A percentile compares a stretch with the other conserved stretches of the same genome.
Evolutionary conservation across 2,797 vertebrate genomes (phyloP).

Genomic region (Denticeps clupeoides): DNA sequence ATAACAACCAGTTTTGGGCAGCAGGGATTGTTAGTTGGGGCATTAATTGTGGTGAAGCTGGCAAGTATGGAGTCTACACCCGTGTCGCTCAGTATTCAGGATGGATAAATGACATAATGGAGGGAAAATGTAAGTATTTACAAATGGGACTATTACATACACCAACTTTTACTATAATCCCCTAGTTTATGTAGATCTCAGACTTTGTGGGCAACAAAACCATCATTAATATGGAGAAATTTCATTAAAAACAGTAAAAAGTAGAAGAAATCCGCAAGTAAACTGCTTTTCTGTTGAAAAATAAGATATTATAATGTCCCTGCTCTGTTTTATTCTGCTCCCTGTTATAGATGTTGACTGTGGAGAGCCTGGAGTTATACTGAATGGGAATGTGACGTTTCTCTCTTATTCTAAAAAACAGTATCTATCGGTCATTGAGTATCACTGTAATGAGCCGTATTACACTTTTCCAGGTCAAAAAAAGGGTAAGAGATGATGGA

Average conservation of each 20-base stretch:
- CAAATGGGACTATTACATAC: no score
- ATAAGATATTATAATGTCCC: no score
- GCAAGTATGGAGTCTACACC: conserved; percentile 45
- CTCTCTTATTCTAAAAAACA: neutral
- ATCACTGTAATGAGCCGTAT: neutral
- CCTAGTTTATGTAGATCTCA: no score
- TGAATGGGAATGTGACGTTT: neutral
- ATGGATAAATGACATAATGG: conserved; percentile 47
- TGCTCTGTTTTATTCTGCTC: neutral
- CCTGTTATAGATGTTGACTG: neutral
- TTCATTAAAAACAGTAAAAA: no score
- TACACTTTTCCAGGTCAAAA: neutral
- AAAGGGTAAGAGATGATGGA: neutral
- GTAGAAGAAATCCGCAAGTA: no score
- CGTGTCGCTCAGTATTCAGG: conserved; percentile 38
- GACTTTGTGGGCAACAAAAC: no score
- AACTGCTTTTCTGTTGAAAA: no score
- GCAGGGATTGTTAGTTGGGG: conserved; percentile 55
- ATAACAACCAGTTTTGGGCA: conserved; percentile 26
- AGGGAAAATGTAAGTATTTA: conserved; percentile 22
- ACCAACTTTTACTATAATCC: no score
- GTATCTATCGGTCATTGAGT: conserved; percentile 1
- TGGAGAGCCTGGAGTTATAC: neutral
- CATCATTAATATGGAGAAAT: no score
- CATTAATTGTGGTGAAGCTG: conserved; percentile 20